Base-by-base conservation (phyloP, 2,797 vertebrate genomes). In the Crocidura indochinensis region DNA sequence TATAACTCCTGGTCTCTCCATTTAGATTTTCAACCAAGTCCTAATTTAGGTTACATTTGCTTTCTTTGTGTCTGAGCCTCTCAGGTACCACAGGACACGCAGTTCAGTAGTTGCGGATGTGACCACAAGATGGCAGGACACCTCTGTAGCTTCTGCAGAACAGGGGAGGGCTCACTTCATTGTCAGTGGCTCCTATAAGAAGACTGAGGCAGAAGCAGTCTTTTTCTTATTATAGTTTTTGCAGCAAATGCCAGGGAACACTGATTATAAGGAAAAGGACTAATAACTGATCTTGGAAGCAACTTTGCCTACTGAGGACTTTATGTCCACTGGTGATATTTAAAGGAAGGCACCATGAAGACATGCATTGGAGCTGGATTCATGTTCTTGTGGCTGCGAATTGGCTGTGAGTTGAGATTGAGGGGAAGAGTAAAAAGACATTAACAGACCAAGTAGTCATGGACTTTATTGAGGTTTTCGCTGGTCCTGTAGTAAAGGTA, bases 371-470 rank as follows among this genome's bases (percentile, higher is more conserved):
- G 7, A 44, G 1, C 2, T 88, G 74, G 75, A 14, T 53, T 92
- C 38, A 1, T 53, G 19, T 38, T 93, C 67, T 26, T 87, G n/a
- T 91, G 87, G 62, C 72, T 94, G 8, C 31, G 53, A 12, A 27
- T 87, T n/a, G 8, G 47, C 26, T 85, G 94, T 95, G 79, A 96
- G 91, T 91, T 86, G 64, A 79, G n/a, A 7, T 4, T 15, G 38
- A 29, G 74, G 5, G 44, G 38, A 5, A 67, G 3, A 67, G 24
- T 8, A 0, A 49, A 10, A 27, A 26, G 26, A 9, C 46, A 51
- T 87, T 62, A 74, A 51, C 44, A 9, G 1, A 0, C 5, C 26
- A 47, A 15, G 62, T 46, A 68, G 11, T 11, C 38, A 47, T 0
- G 47, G 22, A 1, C 2, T 88, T 88, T 27, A 60, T 65, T 53